Evolutionary conservation across 2,113 vertebrate species (phyloP), one percentile per base, ranked within the genome.

Genomic region (Morone saxatilis): DNA sequence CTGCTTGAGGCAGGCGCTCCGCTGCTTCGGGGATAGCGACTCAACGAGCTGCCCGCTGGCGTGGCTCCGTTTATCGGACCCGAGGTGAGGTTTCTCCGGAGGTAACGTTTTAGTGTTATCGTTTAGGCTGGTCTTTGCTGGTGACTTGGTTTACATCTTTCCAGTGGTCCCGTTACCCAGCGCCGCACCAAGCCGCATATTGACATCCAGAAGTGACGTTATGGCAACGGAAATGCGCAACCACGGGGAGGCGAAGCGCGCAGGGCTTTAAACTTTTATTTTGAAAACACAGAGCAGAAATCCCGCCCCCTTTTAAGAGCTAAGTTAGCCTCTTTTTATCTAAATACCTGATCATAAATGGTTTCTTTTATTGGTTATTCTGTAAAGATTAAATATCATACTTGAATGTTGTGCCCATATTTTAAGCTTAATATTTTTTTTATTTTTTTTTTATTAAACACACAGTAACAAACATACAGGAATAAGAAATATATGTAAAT

Each of bases 141-240:
- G 78, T 16, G 22, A 31, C 84, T 81, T 62, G 79, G 91, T 89
- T 94, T 76, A 92, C 95, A 95, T 95, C 91, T 85, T 94, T 68
- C 76, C 91, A 43, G 91, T 60, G 90, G 84, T 87, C 83, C 87
- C 60, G 89, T 78, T 86, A 86, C 89, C 92, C 93, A 84, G 89
- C 90, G 90, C 92, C 88, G 91, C 92, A 90, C 84, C 81, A 47
- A 93, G 91, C 93, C 91, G 88, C 94, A 93, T 91, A 95, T 93
- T 90, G 93, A 95, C 94, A 89, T 88, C 91, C 88, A 81, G 95
- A 95, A 94, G 91, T 96, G 95, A 96, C 95, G 95, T 91, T 0
- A 77, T 20, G 53, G 20, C 5, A 53, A 41, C 91, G 94, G 93
- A 95, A 95, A 91, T 94, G 92, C 94, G 92, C 90, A 93, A 81